These are phyloP conservation scores for Hippocampus zosterae DNA, from an alignment of 2,113 vertebrate genomes.

Conservation along the genomic window DNA sequence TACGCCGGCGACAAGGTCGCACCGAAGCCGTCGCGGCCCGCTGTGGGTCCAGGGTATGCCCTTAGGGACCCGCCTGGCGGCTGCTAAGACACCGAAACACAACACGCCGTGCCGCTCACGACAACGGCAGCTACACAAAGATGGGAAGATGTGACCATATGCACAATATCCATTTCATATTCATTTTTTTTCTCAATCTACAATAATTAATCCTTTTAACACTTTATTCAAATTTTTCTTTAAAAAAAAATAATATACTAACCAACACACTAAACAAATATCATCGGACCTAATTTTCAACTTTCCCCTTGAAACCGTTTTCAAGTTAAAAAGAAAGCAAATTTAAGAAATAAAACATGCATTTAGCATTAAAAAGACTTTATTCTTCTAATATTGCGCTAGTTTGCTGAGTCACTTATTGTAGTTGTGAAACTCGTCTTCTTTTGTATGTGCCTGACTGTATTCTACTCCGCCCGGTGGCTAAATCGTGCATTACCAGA, in stretches of 20 bases:
- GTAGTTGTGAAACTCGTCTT: not conserved
- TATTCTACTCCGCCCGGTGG: not conserved
- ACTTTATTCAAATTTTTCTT: too few relatives aligned
- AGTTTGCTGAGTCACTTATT: too few relatives aligned
- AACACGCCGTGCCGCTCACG: conserved; percentile 41
- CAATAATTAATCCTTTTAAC: too few relatives aligned
- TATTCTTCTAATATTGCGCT: too few relatives aligned
- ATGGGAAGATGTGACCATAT: conserved; percentile 6
- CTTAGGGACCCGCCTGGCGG: conserved; percentile 45
- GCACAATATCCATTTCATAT: not conserved
- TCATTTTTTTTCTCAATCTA: too few relatives aligned
- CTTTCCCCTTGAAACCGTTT: too few relatives aligned
- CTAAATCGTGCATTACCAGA: not conserved
- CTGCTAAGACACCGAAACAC: conserved; percentile 67
- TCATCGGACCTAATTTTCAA: too few relatives aligned
- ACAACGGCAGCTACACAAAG: conserved; percentile 42
- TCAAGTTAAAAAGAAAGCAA: too few relatives aligned
- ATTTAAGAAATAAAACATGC: too few relatives aligned
- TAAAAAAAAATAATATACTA: too few relatives aligned
- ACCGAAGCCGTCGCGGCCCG: not conserved
- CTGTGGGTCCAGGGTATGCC: conserved; percentile 3
- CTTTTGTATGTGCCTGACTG: not conserved
- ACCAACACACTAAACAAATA: too few relatives aligned
- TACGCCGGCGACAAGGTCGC: not conserved
- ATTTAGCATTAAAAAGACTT: too few relatives aligned